phyloP scores from a whole-genome alignment of 1,140 invertebrate species.

The Eupristina koningsbergeri region DNA sequence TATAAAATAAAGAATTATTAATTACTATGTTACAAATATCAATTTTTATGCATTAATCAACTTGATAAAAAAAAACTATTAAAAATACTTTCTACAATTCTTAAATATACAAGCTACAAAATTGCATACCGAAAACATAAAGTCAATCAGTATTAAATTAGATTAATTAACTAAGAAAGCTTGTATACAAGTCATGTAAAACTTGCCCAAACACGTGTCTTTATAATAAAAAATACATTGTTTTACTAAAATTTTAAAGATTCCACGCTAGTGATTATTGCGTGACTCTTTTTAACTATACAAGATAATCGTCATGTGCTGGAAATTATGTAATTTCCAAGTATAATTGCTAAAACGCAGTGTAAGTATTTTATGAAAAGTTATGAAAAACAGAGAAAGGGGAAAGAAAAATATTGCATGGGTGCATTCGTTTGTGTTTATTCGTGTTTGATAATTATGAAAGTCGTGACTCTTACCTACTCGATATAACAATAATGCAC shows the following conservation, averaged over 20 bases:
- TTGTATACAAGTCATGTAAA: no score
- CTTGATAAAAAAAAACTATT: no score
- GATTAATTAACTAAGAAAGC: no score
- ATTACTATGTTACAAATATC: no score
- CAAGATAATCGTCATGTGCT: conserved; percentile 63
- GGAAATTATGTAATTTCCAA: conserved; percentile 64
- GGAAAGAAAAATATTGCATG: not conserved
- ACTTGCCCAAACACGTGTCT: no score
- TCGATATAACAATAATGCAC: conserved; percentile 20
- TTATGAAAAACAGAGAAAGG: not conserved
- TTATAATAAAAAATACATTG: not conserved
- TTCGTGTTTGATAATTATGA: conserved; percentile 54
- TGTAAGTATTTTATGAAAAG: conserved; percentile 28
- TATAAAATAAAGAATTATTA: no score
- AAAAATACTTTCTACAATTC: no score
- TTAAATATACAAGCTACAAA: no score
- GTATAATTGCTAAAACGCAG: conserved; percentile 46
- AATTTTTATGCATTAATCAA: no score
- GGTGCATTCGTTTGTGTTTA: conserved; percentile 26
- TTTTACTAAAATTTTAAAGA: conserved; percentile 55
- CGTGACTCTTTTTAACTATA: not conserved
- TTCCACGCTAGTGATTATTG: conserved; percentile 44
- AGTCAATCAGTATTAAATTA: not conserved
- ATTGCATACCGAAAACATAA: not conserved
- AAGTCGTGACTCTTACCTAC: conserved; percentile 23